Base-by-base conservation (phyloP, 2,888 invertebrate genomes). In the Spisula solida region DNA sequence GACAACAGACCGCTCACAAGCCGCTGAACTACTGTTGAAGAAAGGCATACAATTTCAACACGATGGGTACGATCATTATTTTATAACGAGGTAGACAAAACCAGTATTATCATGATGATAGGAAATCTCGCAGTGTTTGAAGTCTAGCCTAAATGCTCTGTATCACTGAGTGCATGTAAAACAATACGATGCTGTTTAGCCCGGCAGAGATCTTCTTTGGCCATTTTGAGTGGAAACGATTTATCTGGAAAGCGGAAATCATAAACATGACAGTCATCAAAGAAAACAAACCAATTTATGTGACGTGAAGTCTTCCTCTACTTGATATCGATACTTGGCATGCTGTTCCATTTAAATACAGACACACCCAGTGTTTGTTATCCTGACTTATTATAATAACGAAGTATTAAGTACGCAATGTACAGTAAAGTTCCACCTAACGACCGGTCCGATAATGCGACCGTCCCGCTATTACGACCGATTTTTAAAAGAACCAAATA, bases 241-340 rank as follows among this genome's bases (percentile, higher is more conserved):
- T 66, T n/a, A 25, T 66, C 25, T 25, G 60, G 25, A 5, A 66
- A 66, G 60, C 60, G 60, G 60, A 25, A 66, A 66, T 66, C n/a
- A 66, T 66, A 66, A 66, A 66, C n/a, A 20, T 66, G 60, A 66
- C 60, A 66, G 25, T 10, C 6, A 66, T 66, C 60, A 66, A 66
- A 66, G 60, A 66, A 66, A 66, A 66, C 60, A 25, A 66, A 66
- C 60, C n/a, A 66, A 25, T 66, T 66, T 66, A 66, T 66, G 60
- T 25, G 60, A n/a, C 60, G n/a, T 66, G 2, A 25, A 66, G 12
- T 0, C n/a, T 66, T 25, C n/a, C 25, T n/a, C n/a, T 66, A 25
- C n/a, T 66, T 66, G 60, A 10, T 66, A 66, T 66, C 60, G 60
- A 66, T 66, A 25, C 60, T 1, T 25, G 25, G n/a, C 60, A 66